phyloP scores from a whole-genome alignment of 2,797 vertebrate species.

The Thaleichthys pacificus region DNA sequence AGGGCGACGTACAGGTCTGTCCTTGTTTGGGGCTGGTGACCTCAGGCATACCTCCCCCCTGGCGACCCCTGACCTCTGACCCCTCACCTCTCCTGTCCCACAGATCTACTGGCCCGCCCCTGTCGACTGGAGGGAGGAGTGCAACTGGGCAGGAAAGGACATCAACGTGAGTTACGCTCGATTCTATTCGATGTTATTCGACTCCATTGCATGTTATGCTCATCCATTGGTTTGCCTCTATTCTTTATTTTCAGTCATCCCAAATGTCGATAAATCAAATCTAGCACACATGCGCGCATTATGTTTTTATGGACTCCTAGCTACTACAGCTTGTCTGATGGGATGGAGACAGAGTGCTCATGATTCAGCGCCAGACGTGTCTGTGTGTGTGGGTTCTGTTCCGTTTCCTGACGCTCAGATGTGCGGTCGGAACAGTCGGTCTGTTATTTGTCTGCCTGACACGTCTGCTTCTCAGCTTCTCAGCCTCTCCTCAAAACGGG shows the following conservation, averaged over 20 bases:
- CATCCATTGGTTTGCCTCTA: no score
- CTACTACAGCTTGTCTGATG: no score
- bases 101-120: slow-evolving; percentile 96
- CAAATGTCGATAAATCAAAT: no score
- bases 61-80: slow-evolving; percentile 29
- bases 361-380: no score
- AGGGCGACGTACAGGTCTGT: slow-evolving; percentile 37
- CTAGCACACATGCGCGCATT: no score
- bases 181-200: background rate
- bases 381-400: no score
- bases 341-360: no score
- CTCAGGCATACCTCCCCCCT: slow-evolving; percentile 31
- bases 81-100: slow-evolving; percentile 29
- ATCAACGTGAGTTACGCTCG: slow-evolving; percentile 85
- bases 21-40: slow-evolving; percentile 35
- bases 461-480: background rate
- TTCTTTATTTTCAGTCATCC: no score
- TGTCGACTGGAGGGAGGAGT: slow-evolving; percentile 97
- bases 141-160: slow-evolving; percentile 98
- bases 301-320: no score
- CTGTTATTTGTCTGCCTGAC: background rate
- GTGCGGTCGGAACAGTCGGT: no score
- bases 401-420: no score
- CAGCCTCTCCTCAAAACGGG: background rate
- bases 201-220: background rate